phyloP scores from a whole-genome alignment of 2,888 invertebrate genomes.

The Neoitamus cyanurus region DNA sequence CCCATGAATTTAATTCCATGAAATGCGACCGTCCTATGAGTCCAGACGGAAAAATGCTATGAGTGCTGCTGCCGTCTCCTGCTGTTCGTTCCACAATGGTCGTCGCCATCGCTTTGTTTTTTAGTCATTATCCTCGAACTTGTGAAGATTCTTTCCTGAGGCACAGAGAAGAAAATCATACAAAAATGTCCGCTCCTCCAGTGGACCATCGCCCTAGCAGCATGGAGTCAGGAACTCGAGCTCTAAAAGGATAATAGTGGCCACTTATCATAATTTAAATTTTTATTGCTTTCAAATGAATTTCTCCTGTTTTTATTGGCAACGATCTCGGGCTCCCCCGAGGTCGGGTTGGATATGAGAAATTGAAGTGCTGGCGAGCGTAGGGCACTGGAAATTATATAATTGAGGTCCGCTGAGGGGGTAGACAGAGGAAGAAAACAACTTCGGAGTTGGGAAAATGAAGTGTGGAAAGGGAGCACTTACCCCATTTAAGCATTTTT shows the following conservation, averaged over 20 bases:
- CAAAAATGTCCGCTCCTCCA: not conserved
- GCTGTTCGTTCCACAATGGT: not conserved
- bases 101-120: not conserved
- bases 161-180: not conserved
- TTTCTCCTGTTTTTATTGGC: not conserved
- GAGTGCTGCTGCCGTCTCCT: not conserved
- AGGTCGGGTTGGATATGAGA: not conserved
- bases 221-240: not conserved
- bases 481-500: not conserved
- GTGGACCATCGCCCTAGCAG: not conserved
- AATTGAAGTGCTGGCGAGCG: not conserved
- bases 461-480: not conserved
- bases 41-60: not conserved
- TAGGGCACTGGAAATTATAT: not conserved
- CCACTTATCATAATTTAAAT: not conserved
- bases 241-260: not conserved
- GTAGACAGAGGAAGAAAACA: not conserved
- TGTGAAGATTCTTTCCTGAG: not conserved
- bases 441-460: not conserved
- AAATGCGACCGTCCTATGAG: not conserved
- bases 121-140: not conserved
- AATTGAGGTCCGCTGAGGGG: not conserved
- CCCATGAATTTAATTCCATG: not conserved
- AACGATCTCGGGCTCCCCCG: not conserved
- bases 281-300: not conserved